A percentile compares a stretch with the other conserved stretches of the same genome.
Conservation (phyloP, 2,888 invertebrate species). For the Gisinianus flammeolus region DNA sequence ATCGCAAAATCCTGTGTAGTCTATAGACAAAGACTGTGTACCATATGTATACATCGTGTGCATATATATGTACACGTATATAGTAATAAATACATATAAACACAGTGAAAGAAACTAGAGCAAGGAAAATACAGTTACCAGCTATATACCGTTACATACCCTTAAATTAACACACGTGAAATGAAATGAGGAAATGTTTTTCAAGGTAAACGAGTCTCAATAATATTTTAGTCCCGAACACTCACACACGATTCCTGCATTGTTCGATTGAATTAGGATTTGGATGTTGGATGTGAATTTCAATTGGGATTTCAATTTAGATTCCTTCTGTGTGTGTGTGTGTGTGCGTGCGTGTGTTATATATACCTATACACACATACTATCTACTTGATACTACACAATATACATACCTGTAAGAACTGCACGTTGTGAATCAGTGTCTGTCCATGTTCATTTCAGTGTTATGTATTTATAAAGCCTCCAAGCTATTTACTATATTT, state of each 20-base stretch:
- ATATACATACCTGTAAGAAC: background rate
- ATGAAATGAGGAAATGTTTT: conserved; percentile 16
- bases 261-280: no score
- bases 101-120: conserved; percentile 28
- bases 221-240: background rate
- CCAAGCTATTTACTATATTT: background rate
- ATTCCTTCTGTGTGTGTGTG: no score
- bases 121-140: conserved; percentile 37
- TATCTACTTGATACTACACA: background rate
- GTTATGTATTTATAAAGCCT: background rate
- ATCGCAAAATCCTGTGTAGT: no score
- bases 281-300: background rate
- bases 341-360: background rate
- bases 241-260: background rate
- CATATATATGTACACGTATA: no score
- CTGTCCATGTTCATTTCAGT: background rate
- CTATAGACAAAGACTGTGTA: no score
- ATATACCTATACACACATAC: background rate
- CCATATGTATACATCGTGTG: no score
- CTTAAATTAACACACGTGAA: conserved; percentile 17
- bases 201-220: conserved; percentile 12
- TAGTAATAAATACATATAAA: no score
- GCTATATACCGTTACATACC: conserved; percentile 22
- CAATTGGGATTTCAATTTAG: background rate
- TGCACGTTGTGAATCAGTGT: background rate